phyloP scores from a whole-genome alignment of 2,113 vertebrate genomes.

The Leucopsar rothschildi region DNA sequence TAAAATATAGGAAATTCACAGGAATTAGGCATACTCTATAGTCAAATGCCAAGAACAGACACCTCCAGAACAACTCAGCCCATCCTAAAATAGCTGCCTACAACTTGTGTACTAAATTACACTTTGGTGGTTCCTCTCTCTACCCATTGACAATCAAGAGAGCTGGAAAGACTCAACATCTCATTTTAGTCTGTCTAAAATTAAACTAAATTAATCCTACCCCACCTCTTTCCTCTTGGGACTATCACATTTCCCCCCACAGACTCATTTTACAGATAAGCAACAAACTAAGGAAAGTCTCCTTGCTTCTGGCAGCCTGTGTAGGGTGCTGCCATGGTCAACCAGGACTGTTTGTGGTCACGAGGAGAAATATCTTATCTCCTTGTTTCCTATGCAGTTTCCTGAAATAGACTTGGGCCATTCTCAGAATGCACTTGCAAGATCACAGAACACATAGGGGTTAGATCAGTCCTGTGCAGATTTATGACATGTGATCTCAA shows the following conservation, averaged over 20 bases:
- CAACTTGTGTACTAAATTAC: not conserved
- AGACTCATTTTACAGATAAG: slow-evolving; percentile 34
- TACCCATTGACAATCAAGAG: not conserved
- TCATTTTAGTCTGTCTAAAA: slow-evolving; percentile 32
- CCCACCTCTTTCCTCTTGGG: slow-evolving; percentile 3
- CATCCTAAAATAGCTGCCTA: not conserved
- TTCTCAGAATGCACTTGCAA: slow-evolving; percentile 1
- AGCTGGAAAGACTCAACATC: not conserved
- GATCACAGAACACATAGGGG: not conserved
- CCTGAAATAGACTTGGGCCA: slow-evolving; percentile 4
- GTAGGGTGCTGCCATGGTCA: not conserved
- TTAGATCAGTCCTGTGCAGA: not conserved
- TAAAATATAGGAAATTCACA: not conserved
- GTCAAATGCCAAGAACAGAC: not conserved
- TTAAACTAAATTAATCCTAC: slow-evolving; percentile 49
- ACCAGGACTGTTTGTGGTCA: not conserved
- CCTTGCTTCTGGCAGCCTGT: not conserved
- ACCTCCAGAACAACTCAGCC: not conserved
- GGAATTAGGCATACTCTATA: not conserved
- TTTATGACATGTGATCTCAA: not conserved
- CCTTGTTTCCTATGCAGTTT: slow-evolving; percentile 14
- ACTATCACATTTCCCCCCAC: not conserved
- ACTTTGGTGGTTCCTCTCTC: not conserved
- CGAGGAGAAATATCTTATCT: slow-evolving; percentile 32
- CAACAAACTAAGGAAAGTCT: not conserved